Percentiles rank a stretch among this genome's conserved stretches.
Evolutionary conservation across 2,113 vertebrate species (phyloP).

Genomic region (Prietella phreatophila): DNA sequence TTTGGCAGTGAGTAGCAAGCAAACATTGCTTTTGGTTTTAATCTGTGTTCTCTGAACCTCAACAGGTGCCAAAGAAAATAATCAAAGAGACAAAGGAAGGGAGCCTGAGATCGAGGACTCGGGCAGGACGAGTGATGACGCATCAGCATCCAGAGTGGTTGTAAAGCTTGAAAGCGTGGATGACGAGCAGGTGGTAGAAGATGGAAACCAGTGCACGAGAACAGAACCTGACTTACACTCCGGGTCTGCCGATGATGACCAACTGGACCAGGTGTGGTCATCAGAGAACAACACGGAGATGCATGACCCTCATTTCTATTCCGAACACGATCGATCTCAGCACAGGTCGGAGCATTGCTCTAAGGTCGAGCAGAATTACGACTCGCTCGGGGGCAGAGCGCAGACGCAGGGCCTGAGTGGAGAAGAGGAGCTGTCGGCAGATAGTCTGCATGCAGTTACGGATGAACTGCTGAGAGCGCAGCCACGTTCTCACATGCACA

Average conservation of each 20-base stretch:
- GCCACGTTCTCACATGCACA: not conserved
- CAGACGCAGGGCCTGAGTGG: not conserved
- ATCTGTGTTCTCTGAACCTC: not conserved
- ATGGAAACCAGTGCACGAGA: not conserved
- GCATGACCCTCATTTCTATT: not conserved
- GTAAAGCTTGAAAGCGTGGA: slow-evolving; percentile 28
- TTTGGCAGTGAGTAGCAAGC: not conserved
- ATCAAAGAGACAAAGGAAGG: not conserved
- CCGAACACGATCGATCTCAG: not conserved
- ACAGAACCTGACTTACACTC: not conserved
- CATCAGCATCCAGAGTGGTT: not conserved
- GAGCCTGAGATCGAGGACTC: not conserved
- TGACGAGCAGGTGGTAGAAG: not conserved
- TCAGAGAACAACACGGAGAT: slow-evolving; percentile 10
- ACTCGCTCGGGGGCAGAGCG: not conserved
- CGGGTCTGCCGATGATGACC: not conserved
- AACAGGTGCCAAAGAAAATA: slow-evolving; percentile 17
- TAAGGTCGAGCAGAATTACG: not conserved
- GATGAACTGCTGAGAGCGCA: slow-evolving; percentile 21
- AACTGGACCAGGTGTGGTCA: slow-evolving; percentile 13
- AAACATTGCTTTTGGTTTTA: not conserved
- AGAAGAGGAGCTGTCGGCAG: slow-evolving; percentile 17
- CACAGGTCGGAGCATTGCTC: not conserved
- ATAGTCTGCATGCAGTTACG: not conserved
- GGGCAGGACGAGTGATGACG: not conserved